phyloP scores from a whole-genome alignment of 2,113 vertebrate genomes.

The Toxotes chatareus region DNA sequence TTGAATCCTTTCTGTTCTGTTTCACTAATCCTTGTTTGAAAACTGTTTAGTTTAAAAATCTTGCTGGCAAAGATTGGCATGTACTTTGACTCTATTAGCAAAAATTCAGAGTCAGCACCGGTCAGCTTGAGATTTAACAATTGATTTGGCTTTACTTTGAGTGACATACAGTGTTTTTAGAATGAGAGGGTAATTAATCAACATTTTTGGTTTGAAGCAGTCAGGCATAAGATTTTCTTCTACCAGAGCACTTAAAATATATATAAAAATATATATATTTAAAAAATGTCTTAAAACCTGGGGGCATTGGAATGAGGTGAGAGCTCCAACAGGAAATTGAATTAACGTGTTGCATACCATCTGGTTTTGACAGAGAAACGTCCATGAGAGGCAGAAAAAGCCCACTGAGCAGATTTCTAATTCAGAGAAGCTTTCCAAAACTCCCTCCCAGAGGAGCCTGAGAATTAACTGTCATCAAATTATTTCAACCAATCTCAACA shows the following conservation, averaged over 20 bases:
- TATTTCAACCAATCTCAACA: background rate
- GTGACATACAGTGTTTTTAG: slow-evolving; percentile 31
- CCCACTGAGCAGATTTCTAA: slow-evolving; percentile 18
- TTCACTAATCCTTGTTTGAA: slow-evolving; percentile 5
- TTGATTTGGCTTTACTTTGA: slow-evolving; percentile 48
- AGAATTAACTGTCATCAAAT: background rate
- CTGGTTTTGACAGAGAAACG: slow-evolving; percentile 39
- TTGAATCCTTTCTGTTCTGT: slow-evolving; percentile 7
- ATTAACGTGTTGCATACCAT: slow-evolving; percentile 42
- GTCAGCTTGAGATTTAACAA: slow-evolving; percentile 54
- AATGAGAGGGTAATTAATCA: slow-evolving; percentile 62
- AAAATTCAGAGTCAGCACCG: slow-evolving; percentile 12
- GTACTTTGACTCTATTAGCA: slow-evolving; percentile 42
- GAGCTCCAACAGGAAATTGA: slow-evolving; percentile 44
- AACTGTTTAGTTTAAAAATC: slow-evolving; percentile 23
- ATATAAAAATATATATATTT: slow-evolving; percentile 12
- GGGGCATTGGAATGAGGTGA: background rate
- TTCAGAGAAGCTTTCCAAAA: slow-evolving; percentile 4
- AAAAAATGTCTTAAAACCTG: slow-evolving; percentile 23
- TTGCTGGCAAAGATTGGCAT: slow-evolving; percentile 28
- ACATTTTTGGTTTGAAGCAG: slow-evolving; percentile 43
- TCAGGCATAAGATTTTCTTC: slow-evolving; percentile 32
- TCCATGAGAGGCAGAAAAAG: slow-evolving; percentile 29
- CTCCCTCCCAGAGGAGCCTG: background rate
- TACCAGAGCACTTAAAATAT: slow-evolving; percentile 15